Base-by-base conservation (phyloP, 2,797 vertebrate species). In the Setipinna tenuifilis region DNA sequence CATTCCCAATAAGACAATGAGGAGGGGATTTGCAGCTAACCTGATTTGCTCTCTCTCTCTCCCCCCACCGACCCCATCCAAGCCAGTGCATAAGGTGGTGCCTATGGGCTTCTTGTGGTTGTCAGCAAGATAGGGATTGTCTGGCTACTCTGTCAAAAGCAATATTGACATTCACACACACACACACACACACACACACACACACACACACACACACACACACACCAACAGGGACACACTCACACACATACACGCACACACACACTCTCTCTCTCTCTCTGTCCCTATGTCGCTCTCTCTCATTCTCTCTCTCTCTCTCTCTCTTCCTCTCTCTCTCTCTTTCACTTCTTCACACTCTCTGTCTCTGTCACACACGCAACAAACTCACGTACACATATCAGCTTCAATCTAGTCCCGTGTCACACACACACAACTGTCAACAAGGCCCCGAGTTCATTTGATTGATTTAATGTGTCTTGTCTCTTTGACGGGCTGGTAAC, bases 71-170 rank as follows among this genome's bases (percentile, higher is more conserved):
- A 1, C 68, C 28, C 31, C 2, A n/a, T 25, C 58, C 83, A 31
- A 86, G 44, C 41, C 44, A 81, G 54, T 82, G 75, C 35, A 59
- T 86, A 80, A 78, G 31, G 59, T 86, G 71, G n/a, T 48, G 58
- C 80, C 62, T 78, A 78, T 81, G 75, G 83, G 83, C 48, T 83
- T 88, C 86, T 86, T 25, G 84, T 88, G 46, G 75, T 84, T 86
- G 85, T 23, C 81, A 87, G 81, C 10, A 21, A 78, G 23, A 25
- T 68, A 78, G 65, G 61, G 83, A 88, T 59, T 4, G 19, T 46
- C 17, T 17, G 58, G 58, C 62, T 65, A 28, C 59, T 82, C 54
- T 19, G 75, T 84, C 28, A 21, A 83, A 82, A 71, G n/a, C 48
- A 41, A 62, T 78, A 83, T 58, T 88, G 83, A n/a, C 12, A 48